A percentile compares a stretch with the other conserved stretches of the same genome.
Conservation (phyloP, 2,113 vertebrate species). For the Cavia aperea region DNA sequence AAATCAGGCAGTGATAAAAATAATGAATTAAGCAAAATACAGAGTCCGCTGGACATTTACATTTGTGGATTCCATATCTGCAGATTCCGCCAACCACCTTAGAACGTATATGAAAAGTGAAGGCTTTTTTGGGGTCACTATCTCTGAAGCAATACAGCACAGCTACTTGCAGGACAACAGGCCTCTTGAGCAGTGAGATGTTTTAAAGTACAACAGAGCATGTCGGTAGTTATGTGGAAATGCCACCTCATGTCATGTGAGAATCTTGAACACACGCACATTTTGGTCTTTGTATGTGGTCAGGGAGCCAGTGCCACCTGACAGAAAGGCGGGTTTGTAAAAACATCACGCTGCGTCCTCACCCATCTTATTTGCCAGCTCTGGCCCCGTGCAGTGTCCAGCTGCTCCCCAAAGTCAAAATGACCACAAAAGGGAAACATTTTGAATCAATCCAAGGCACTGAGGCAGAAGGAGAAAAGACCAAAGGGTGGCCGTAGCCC, state of each 20-base stretch:
- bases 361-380: not conserved
- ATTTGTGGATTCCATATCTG: not conserved
- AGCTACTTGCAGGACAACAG: not conserved
- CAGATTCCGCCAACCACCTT: not conserved
- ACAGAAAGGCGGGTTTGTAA: not conserved
- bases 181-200: not conserved
- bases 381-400: not conserved
- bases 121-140: not conserved
- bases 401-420: not conserved
- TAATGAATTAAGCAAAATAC: not conserved
- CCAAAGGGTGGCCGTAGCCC: no score
- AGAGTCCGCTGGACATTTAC: no score
- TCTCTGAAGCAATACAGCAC: not conserved
- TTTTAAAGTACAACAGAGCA: not conserved
- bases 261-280: not conserved
- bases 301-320: not conserved
- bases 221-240: not conserved
- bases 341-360: no score
- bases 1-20: not conserved
- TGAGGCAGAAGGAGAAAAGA: not conserved
- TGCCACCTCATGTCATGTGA: no score
- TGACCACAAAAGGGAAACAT: not conserved
- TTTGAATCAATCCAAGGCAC: not conserved
- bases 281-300: not conserved
- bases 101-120: not conserved